phyloP scores from a whole-genome alignment of 2,888 invertebrate genomes.

The Cheilosia impressa region DNA sequence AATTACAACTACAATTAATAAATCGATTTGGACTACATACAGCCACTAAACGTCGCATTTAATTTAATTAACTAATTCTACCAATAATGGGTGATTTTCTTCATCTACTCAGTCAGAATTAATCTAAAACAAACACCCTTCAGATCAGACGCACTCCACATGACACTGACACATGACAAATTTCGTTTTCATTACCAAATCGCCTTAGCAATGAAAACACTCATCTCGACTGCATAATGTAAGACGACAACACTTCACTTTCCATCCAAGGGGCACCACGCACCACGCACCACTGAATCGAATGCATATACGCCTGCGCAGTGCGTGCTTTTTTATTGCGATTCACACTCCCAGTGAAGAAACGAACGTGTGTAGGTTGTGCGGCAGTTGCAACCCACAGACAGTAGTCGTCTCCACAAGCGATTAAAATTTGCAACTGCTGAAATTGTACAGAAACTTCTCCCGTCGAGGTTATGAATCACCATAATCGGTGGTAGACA shows the following conservation, averaged over 20 bases:
- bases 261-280: no score
- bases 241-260: no score
- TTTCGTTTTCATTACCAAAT: conserved; percentile 63
- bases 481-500: not conserved
- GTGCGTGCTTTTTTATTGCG: no score
- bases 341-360: not conserved
- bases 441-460: conserved; percentile 15
- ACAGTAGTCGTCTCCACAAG: conserved; percentile 33
- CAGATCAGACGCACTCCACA: not conserved
- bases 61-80: no score
- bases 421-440: not conserved
- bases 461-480: conserved; percentile 52
- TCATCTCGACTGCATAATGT: no score
- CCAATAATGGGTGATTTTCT: not conserved
- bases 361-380: conserved; percentile 22
- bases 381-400: conserved; percentile 38
- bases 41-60: no score
- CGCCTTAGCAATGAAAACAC: not conserved
- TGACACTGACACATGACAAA: not conserved
- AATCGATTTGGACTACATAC: no score
- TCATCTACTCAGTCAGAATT: not conserved
- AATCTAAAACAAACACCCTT: no score
- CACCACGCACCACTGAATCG: no score
- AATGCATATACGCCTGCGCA: no score
- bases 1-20: no score